phyloP scores from a whole-genome alignment of 37 sponge, comb jelly and placozoan genomes.

The Aplysina aerophoba region DNA sequence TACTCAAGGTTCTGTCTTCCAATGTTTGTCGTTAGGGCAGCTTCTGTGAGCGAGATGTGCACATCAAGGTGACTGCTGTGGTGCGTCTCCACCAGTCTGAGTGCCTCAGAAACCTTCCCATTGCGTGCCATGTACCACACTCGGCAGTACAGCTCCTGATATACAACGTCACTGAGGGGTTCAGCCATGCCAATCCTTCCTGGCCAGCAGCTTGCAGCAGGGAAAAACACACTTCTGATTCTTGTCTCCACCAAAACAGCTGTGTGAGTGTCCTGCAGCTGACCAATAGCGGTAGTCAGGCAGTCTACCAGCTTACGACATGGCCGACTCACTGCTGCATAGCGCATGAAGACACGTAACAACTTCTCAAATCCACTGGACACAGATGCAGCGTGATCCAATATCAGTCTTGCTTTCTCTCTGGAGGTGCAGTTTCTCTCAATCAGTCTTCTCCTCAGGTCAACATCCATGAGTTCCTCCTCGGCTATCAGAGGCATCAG shows the following conservation, averaged over 20 bases:
- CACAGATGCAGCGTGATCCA: not conserved
- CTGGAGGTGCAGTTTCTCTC: slow-evolving; percentile 20
- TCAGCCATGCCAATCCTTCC: not conserved
- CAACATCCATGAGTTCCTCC: not conserved
- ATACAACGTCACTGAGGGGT: not conserved
- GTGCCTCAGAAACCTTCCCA: not conserved
- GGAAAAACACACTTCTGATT: not conserved
- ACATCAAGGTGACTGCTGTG: not conserved
- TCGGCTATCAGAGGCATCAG: not conserved
- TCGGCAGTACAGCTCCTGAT: slow-evolving; percentile 4
- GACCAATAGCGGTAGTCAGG: not conserved
- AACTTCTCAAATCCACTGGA: not conserved
- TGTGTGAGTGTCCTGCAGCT: not conserved
- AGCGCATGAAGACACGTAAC: not conserved
- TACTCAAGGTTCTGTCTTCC: not conserved
- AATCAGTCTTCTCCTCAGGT: not conserved
- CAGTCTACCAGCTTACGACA: not conserved
- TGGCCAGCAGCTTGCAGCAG: slow-evolving; percentile 12
- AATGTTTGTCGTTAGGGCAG: not conserved
- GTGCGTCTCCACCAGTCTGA: not conserved
- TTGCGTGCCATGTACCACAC: not conserved
- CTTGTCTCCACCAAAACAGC: not conserved
- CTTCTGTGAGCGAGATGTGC: not conserved
- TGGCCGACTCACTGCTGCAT: not conserved
- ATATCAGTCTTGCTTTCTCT: not conserved